Conservation (phyloP, 2,113 vertebrate species). For the Poecile atricapillus region DNA sequence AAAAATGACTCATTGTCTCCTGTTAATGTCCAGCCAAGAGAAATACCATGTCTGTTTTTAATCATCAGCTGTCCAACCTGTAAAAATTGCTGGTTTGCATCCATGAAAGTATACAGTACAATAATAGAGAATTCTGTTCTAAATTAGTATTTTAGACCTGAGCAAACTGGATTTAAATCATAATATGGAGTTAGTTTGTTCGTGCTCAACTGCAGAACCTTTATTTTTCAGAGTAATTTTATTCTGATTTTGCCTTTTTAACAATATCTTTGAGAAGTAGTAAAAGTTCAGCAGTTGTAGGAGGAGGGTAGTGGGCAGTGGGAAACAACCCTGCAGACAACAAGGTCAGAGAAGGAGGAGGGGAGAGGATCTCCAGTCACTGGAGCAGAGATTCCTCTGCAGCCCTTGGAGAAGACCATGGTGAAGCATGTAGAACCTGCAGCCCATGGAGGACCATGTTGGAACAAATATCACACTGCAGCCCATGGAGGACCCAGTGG, state of each 20-base stretch:
- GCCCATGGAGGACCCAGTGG: not conserved
- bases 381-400: not conserved
- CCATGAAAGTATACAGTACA: not conserved
- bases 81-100: not conserved
- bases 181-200: not conserved
- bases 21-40: not conserved
- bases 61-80: not conserved
- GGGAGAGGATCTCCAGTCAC: not conserved
- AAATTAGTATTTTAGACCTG: not conserved
- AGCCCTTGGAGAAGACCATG: not conserved
- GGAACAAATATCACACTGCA: not conserved
- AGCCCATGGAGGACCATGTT: not conserved
- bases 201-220: not conserved
- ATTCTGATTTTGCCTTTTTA: not conserved
- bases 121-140: not conserved
- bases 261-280: not conserved
- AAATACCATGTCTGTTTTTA: not conserved
- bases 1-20: not conserved
- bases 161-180: not conserved
- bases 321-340: not conserved
- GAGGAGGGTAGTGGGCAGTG: not conserved
- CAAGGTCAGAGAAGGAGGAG: not conserved
- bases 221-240: not conserved
- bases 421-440: not conserved
- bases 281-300: not conserved